A percentile compares a stretch with the other conserved stretches of the same genome.
These are phyloP conservation scores for Gerosis bhagava DNA, from an alignment of 2,888 invertebrate genomes.

Conservation along the genomic window DNA sequence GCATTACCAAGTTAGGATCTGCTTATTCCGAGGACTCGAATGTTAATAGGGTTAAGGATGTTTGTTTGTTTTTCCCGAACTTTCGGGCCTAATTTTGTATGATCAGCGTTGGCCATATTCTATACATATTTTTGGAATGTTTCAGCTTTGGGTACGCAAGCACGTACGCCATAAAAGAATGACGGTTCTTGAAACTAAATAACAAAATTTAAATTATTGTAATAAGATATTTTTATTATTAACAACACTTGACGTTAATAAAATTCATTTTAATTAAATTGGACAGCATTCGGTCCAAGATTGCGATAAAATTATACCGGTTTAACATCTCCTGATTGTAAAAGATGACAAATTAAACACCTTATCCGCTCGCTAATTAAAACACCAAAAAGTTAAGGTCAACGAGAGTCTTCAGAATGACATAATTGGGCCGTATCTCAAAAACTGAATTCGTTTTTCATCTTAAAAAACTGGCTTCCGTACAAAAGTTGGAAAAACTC, in stretches of 20 bases:
- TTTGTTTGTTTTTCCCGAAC: slow-evolving; percentile 7
- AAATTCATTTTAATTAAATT: too few species aligned
- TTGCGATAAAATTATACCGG: too few species aligned
- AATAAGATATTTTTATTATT: too few species aligned
- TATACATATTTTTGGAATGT: background rate
- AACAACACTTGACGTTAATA: too few species aligned
- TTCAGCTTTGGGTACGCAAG: too few species aligned
- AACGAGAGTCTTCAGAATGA: slow-evolving; percentile 8
- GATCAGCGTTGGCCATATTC: slow-evolving; percentile 1
- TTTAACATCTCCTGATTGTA: too few species aligned
- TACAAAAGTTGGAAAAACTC: slow-evolving; percentile 1
- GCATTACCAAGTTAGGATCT: slow-evolving; percentile 29
- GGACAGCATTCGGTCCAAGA: too few species aligned
- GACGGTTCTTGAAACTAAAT: too few species aligned
- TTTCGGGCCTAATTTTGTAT: slow-evolving; percentile 9
- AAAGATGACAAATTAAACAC: too few species aligned
- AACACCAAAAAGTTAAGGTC: slow-evolving; percentile 21
- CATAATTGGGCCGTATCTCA: slow-evolving; percentile 11
- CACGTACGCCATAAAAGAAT: too few species aligned
- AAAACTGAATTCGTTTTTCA: slow-evolving; percentile 8
- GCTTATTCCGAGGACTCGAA: slow-evolving; percentile 15
- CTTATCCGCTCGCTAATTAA: too few species aligned
- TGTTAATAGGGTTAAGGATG: slow-evolving; percentile 19
- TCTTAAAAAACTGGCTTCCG: slow-evolving; percentile 1
- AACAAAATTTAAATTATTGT: too few species aligned